Evolutionary conservation across 2,888 invertebrate genomes (phyloP).

Genomic region (Physocephala rufipes): DNA sequence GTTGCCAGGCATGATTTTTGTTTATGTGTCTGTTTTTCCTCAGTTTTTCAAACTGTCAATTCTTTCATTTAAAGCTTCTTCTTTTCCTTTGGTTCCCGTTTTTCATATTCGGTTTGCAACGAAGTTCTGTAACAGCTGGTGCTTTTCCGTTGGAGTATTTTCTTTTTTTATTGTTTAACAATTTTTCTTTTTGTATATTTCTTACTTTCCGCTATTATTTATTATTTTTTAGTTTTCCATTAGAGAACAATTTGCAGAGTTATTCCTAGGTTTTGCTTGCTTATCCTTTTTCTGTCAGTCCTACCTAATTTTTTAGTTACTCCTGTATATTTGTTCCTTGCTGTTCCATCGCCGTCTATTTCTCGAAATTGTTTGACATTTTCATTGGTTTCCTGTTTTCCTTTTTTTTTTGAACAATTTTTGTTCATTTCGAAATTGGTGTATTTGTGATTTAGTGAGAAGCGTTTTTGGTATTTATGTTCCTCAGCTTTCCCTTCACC

Average conservation of each 20-base stretch:
- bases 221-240: no score
- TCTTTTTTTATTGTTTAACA: not conserved
- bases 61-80: not conserved
- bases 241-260: not conserved
- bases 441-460: no score
- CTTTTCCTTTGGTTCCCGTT: no score
- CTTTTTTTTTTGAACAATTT: not conserved
- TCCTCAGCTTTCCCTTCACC: not conserved
- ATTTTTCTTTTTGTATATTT: not conserved
- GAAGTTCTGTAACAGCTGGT: no score
- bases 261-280: not conserved
- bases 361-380: conserved; percentile 6
- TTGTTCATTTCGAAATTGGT: no score
- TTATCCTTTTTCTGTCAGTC: not conserved
- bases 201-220: not conserved
- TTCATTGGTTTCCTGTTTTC: not conserved
- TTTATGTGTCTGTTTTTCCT: not conserved
- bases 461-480: not conserved
- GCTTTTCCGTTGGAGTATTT: not conserved
- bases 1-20: not conserved
- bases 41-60: not conserved
- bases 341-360: not conserved
- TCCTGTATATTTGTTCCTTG: not conserved
- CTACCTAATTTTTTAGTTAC: not conserved
- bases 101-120: no score